Conservation (phyloP, 2,113 vertebrate genomes). For the Sminthopsis crassicaudata region DNA sequence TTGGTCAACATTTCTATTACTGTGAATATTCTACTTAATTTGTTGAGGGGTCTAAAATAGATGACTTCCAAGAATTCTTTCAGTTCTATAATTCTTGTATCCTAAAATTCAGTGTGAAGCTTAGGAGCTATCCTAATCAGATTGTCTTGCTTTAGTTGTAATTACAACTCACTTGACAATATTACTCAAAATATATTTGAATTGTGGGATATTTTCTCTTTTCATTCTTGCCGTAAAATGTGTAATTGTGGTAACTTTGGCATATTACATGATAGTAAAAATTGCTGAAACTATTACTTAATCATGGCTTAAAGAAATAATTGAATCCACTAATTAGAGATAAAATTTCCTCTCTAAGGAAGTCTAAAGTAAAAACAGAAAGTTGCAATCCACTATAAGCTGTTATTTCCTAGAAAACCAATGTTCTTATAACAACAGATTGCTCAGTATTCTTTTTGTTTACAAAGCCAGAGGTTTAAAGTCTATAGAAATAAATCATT, state of each 20-base stretch:
- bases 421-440: neutral
- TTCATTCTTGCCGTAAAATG: slow-evolving; percentile 6
- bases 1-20: neutral
- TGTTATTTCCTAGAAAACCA: neutral
- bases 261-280: slow-evolving; percentile 34
- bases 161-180: neutral
- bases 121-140: neutral
- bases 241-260: neutral
- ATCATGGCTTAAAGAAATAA: slow-evolving; percentile 17
- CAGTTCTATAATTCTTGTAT: neutral
- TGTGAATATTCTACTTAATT: neutral
- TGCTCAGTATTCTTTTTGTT: neutral
- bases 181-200: slow-evolving; percentile 4
- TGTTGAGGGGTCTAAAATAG: neutral
- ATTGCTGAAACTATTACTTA: slow-evolving; percentile 26
- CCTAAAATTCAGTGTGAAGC: neutral
- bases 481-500: no score
- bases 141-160: neutral
- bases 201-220: neutral
- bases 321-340: slow-evolving; percentile 10
- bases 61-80: neutral
- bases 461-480: neutral
- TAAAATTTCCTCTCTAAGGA: no score
- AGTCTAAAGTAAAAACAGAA: no score
- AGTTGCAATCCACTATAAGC: no score